A percentile compares a stretch with the other conserved stretches of the same genome.
Conservation (phyloP, 2,888 invertebrate genomes). For the Sussaba pulchella region DNA sequence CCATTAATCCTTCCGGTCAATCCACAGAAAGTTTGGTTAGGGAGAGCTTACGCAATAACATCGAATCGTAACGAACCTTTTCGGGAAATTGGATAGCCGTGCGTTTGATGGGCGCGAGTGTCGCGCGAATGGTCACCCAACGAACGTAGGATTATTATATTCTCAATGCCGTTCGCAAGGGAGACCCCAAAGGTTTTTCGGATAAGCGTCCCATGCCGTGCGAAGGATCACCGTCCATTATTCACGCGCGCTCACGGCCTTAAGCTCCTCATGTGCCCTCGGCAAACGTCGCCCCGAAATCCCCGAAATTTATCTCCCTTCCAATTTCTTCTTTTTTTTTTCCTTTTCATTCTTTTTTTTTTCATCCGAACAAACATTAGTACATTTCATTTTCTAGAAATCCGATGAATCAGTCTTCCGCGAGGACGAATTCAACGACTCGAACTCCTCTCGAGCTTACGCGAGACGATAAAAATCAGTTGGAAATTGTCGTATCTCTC, state of each 20-base stretch:
- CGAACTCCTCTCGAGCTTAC: not conserved
- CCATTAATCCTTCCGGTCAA: too few relatives aligned
- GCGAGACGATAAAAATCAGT: slow-evolving; percentile 40
- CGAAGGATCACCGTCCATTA: slow-evolving; percentile 50
- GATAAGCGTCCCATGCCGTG: slow-evolving; percentile 40
- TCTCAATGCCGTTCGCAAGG: slow-evolving; percentile 2
- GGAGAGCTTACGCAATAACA: not conserved
- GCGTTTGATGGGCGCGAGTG: not conserved
- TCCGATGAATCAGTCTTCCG: not conserved
- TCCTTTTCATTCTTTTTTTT: too few relatives aligned
- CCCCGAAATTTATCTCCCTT: slow-evolving; percentile 63
- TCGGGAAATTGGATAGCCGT: not conserved
- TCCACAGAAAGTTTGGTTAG: too few relatives aligned
- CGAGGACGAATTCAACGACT: slow-evolving; percentile 2
- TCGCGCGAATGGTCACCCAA: slow-evolving; percentile 25
- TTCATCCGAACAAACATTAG: too few relatives aligned
- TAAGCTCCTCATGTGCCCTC: slow-evolving; percentile 65
- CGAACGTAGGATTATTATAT: slow-evolving; percentile 48
- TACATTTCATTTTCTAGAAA: not conserved
- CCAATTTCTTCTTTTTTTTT: slow-evolving; percentile 27
- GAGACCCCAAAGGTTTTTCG: slow-evolving; percentile 48
- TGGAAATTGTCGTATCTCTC: slow-evolving; percentile 1
- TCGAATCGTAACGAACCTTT: slow-evolving; percentile 24
- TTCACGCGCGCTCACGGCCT: slow-evolving; percentile 56
- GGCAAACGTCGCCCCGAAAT: slow-evolving; percentile 40